These are phyloP conservation scores for Schizotus pectinicornis DNA, from an alignment of 2,888 invertebrate species.

Conservation along the genomic window DNA sequence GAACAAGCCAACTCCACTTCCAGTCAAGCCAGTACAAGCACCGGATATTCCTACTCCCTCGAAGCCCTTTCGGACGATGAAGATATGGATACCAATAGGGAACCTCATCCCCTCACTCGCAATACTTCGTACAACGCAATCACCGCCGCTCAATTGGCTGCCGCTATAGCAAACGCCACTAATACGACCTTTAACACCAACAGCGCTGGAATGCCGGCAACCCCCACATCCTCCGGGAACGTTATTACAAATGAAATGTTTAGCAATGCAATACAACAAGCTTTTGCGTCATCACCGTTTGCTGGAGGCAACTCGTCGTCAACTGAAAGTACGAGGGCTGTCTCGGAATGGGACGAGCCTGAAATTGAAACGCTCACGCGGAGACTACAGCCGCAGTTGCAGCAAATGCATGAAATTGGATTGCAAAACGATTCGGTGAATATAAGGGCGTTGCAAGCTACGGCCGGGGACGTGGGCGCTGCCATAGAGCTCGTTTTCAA, in stretches of 20 bases:
- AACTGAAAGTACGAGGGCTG: conserved; percentile 16
- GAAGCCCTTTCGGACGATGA: conserved; percentile 65
- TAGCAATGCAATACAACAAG: conserved; percentile 77
- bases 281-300: conserved; percentile 58
- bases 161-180: conserved; percentile 71
- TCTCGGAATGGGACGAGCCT: conserved; percentile 31
- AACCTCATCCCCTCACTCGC: conserved; percentile 49
- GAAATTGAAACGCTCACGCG: conserved; percentile 49
- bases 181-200: conserved; percentile 47
- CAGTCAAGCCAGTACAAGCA: conserved; percentile 60
- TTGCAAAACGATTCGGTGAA: conserved; percentile 83
- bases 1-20: conserved; percentile 63
- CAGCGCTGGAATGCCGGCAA: conserved; percentile 41
- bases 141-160: conserved; percentile 76
- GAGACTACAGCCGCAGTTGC: conserved; percentile 65
- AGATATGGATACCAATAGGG: conserved; percentile 60
- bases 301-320: conserved; percentile 29
- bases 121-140: conserved; percentile 62
- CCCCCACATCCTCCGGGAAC: conserved; percentile 30
- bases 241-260: conserved; percentile 81
- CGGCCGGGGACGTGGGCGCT: conserved; percentile 85
- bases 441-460: conserved; percentile 81
- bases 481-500: conserved; percentile 90
- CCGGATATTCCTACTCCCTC: conserved; percentile 61
- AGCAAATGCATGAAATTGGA: conserved; percentile 91